Base-by-base conservation (phyloP, 2,797 vertebrate species). In the Tolypeutes matacus region DNA sequence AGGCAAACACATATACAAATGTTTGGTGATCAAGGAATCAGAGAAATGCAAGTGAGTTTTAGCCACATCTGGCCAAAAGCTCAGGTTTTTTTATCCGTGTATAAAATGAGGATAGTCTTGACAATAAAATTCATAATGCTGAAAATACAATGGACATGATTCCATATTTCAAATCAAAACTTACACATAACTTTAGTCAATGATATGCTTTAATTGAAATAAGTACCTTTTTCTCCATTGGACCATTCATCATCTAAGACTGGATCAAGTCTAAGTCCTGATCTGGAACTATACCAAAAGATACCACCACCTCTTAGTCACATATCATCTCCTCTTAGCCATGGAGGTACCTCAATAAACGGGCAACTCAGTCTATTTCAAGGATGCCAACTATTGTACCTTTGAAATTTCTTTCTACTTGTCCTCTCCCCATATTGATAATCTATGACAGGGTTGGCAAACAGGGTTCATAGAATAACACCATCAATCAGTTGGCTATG, bases 171-270 rank as follows among this genome's bases (percentile, higher is more conserved):
- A 82, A 58, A 60, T 78, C 25, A 91, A 78, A 53, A 15, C 27
- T 58, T 23, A 85, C 53, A n/a, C 15, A 67, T 58, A 39, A 46
- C n/a, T 46, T 67, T 31, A 34, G 14, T 51, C 84, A 73, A 75
- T 78, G 58, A 64, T 89, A 84, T 70, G 18, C 34, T 77, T 81
- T 82, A 34, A 49, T 76, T 87, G 25, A 82, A 78, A 72, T 70
- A 82, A 65, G 7, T 15, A n/a, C 46, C 21, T 31, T 85, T 70
- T 31, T 77, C 56, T 78, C n/a, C 23, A 60, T 31, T 7, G 82
- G 36, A 18, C 3, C 20, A 18, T 84, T 62, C 56, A 51, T 76
- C 36, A 39, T 76, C 64, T 53, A 93, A 81, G 31, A 49, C 18
- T 49, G 23, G 2, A 42, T 58, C 62, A 77, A 62, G 25, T 64